A percentile compares a stretch with the other conserved stretches of the same genome.
Evolutionary conservation across 2,888 invertebrate species (phyloP).

Genomic region (Exocentrus adspersus): DNA sequence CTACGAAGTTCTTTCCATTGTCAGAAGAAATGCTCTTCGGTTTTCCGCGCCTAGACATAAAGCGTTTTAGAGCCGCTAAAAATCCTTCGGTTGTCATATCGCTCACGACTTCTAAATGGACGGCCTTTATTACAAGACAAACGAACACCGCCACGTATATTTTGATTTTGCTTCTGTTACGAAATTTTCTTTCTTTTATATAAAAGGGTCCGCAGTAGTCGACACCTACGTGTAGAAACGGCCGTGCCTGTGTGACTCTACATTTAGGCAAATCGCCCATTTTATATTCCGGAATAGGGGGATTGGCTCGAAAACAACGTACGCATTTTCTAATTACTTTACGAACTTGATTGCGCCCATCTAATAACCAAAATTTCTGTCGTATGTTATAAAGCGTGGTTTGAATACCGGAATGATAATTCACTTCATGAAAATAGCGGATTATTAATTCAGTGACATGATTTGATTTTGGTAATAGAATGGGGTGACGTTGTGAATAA

Average conservation of each 20-base stretch:
- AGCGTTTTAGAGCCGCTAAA: neutral
- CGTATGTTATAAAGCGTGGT: slow-evolving; percentile 18
- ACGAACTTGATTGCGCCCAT: slow-evolving; percentile 31
- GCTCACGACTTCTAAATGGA: neutral
- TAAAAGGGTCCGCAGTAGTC: slow-evolving; percentile 48
- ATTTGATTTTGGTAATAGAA: slow-evolving; percentile 29
- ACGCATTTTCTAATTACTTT: slow-evolving; percentile 26
- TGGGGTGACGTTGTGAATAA: slow-evolving; percentile 33
- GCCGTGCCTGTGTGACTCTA: slow-evolving; percentile 18
- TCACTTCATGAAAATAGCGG: slow-evolving; percentile 18
- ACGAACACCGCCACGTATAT: neutral
- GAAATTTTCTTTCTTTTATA: slow-evolving; percentile 26
- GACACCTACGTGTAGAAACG: slow-evolving; percentile 35
- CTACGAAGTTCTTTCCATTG: slow-evolving; percentile 12
- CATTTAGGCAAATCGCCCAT: slow-evolving; percentile 38
- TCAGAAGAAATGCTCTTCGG: neutral
- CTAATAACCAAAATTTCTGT: slow-evolving; percentile 8
- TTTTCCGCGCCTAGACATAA: slow-evolving; percentile 1
- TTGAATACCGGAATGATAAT: slow-evolving; percentile 33
- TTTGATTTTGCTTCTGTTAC: neutral
- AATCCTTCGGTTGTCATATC: neutral
- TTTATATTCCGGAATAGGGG: neutral
- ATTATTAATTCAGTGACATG: slow-evolving; percentile 28
- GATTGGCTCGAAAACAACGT: slow-evolving; percentile 32
- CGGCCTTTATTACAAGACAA: neutral